Base-by-base conservation (phyloP, 2,888 invertebrate species). In the Leptura quadrifasciata region DNA sequence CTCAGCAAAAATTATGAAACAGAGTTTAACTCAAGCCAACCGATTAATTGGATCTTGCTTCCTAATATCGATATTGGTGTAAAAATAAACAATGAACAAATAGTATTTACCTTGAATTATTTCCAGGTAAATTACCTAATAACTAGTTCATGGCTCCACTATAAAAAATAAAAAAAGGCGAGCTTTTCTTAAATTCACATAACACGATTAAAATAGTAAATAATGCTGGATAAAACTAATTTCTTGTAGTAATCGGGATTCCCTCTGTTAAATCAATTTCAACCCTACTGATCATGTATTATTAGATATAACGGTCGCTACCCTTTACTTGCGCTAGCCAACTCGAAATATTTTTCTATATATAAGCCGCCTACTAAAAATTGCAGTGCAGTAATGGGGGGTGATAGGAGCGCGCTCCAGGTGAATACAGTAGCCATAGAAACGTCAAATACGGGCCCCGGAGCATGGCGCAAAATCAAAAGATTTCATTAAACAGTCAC, bases 351-450 rank as follows among this genome's bases (percentile, higher is more conserved):
- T 60, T 60, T 60, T 60, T 60, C 60, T n/a, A 60, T 60, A 60
- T 24, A 27, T 10, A 27, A 17, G 31, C 57, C 71, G 47, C 61
- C 39, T 61, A 20, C 27, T 52, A 18, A 71, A 61, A 64, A 35
- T 18, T 57, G 72, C 55, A 64, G 63, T 21, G 63, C 17, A 35
- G 63, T 17, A 9, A 35, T 12, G 35, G n/a, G 21, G 60, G 35
- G 54, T n/a, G 63, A 31, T 24, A 52, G 73, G 57, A 55, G 76
- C 47, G 67, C 17, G 74, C 75, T 76, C 73, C 81, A 83, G 81
- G 81, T 83, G 79, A 76, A 77, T 81, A 74, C 82, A 80, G 84
- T 85, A 82, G 80, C 83, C 84, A 84, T 85, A 84, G 84, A 83
- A 84, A 85, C 85, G 82, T 74, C 74, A 77, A 75, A 76, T 72